Conservation (phyloP, 2,888 invertebrate genomes). For the Limenitis arthemis region DNA sequence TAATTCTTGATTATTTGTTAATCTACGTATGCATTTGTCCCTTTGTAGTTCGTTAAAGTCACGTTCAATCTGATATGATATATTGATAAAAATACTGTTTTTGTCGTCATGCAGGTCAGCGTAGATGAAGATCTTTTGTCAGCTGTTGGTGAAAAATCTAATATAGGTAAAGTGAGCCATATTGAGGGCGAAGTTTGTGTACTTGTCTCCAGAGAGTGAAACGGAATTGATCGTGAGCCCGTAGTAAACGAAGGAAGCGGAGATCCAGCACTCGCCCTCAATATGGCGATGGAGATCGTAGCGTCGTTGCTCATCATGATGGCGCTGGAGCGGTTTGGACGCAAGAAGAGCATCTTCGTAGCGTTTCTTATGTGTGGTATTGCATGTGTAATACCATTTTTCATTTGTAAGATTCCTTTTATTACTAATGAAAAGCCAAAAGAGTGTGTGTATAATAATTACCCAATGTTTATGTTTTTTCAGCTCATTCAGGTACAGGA, state of each 20-base stretch:
- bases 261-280: constrained; percentile 78
- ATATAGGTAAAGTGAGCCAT: constrained; percentile 17
- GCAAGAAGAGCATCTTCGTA: constrained; percentile 47
- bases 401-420: constrained; percentile 39
- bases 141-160: constrained; percentile 30
- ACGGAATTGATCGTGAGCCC: constrained; percentile 85
- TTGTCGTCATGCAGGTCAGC: constrained; percentile 31
- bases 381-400: constrained; percentile 49
- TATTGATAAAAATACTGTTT: neutral
- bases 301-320: constrained; percentile 60
- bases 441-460: neutral
- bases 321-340: constrained; percentile 56
- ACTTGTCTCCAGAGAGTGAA: constrained; percentile 58
- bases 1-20: too few relatives aligned
- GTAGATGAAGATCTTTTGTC: constrained; percentile 44
- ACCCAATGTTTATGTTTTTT: neutral
- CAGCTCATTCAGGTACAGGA: constrained; percentile 35
- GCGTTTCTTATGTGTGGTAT: constrained; percentile 52
- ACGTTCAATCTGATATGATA: neutral
- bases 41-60: neutral
- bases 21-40: too few relatives aligned
- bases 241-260: constrained; percentile 83
- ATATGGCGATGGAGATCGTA: constrained; percentile 63
- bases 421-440: neutral
- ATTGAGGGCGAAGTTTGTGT: constrained; percentile 85